Evolutionary conservation across 2,888 invertebrate genomes (phyloP).

Genomic region (Orchestes rusci): DNA sequence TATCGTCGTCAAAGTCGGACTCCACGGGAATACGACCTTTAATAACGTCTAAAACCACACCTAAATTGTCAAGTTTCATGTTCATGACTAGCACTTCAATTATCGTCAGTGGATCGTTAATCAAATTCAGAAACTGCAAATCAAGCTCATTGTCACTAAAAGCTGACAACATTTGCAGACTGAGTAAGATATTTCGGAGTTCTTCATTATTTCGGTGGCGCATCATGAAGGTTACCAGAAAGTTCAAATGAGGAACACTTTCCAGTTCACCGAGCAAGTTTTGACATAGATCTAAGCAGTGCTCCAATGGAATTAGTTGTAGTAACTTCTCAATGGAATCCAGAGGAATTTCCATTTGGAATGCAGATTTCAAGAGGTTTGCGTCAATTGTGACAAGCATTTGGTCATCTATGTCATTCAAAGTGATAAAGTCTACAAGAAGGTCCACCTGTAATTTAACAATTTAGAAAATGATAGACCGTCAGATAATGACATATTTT

Average conservation of each 20-base stretch:
- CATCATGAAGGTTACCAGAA: slow-evolving; percentile 56
- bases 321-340: slow-evolving; percentile 50
- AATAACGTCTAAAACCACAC: slow-evolving; percentile 51
- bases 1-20: slow-evolving; percentile 39
- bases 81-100: slow-evolving; percentile 86
- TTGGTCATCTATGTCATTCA: slow-evolving; percentile 52
- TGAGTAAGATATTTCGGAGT: slow-evolving; percentile 58
- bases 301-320: slow-evolving; percentile 50
- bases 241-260: slow-evolving; percentile 56
- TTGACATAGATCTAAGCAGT: slow-evolving; percentile 56
- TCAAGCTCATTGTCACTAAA: slow-evolving; percentile 52
- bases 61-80: slow-evolving; percentile 62
- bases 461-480: slow-evolving; percentile 25
- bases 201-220: slow-evolving; percentile 45
- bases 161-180: slow-evolving; percentile 60
- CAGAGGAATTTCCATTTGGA: slow-evolving; percentile 48
- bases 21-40: slow-evolving; percentile 44
- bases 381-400: slow-evolving; percentile 47
- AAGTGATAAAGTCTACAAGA: slow-evolving; percentile 63
- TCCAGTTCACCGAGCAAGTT: slow-evolving; percentile 56
- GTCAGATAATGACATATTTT: too few species aligned
- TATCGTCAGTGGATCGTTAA: slow-evolving; percentile 66
- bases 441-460: slow-evolving; percentile 50
- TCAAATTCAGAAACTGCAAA: slow-evolving; percentile 53
- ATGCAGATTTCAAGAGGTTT: slow-evolving; percentile 51